Base-by-base conservation (phyloP, 2,888 invertebrate species). In the Andrena bucephala region DNA sequence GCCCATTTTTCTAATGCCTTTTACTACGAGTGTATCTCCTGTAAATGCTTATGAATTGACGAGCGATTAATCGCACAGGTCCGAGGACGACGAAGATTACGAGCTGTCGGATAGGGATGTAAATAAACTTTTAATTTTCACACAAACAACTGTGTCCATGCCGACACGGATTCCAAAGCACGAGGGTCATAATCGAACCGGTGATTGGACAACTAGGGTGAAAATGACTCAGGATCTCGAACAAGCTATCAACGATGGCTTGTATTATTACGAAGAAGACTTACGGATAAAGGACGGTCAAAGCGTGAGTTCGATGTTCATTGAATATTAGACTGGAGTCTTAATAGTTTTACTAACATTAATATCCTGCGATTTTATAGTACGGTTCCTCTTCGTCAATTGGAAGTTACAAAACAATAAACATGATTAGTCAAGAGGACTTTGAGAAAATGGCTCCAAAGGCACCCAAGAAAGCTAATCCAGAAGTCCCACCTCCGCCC, bases 171-270 rank as follows among this genome's bases (percentile, higher is more conserved):
- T 95, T 50, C 96, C 96, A 8, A 98, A 97, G 87, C 99, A 99
- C 93, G 98, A 98, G 90, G 97, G 97, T 16, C 96, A 97, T 89
- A 99, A 99, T 95, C 96, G 98, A 63, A 98, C 98, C 2, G 98
- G 98, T 0, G 99, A 98, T 92, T 97, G 96, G 96, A 96, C 96
- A 82, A 97, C 98, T 0, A 95, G 99, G 85, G 97, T 98, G 57
- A 99, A 99, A 96, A 98, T 99, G 95, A 97, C 98, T 8, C 98
- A 99, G 94, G 99, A 99, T 92, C 95, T 99, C 89, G 98, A 97
- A 89, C 97, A 98, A 95, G 97, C 98, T 60, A 99, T 99, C 89
- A 99, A 99, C 89, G 99, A 99, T 94, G 99, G 99, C n/a, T 95
- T 99, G 27, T 97, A 96, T 92, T 97, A 98, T 90, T 99, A 99